These are phyloP conservation scores for Mus spicilegus DNA, from an alignment of 2,113 vertebrate genomes.

Conservation along the genomic window DNA sequence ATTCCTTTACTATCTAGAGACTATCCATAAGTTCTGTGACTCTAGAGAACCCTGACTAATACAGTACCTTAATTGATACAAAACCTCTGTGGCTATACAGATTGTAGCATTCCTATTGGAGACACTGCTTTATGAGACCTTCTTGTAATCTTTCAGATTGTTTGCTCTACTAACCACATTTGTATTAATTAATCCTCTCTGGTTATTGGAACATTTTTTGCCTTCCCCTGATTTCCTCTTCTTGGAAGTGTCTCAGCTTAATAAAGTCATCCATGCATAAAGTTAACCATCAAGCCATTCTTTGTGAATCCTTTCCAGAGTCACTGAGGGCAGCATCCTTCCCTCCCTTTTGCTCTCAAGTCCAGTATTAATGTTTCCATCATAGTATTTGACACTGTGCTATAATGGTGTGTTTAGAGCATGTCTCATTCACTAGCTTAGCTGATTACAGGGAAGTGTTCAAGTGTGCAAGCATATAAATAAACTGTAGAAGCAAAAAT, in stretches of 20 bases:
- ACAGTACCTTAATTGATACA: background rate
- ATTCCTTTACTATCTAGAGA: too few relatives aligned
- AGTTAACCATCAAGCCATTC: background rate
- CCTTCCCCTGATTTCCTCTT: background rate
- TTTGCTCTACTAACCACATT: background rate
- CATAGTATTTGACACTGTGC: background rate
- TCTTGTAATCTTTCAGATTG: background rate
- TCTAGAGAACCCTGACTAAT: too few relatives aligned
- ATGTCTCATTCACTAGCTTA: background rate
- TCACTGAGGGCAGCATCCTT: background rate
- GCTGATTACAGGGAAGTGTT: conserved; percentile 46
- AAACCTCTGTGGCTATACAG: background rate
- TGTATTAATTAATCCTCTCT: background rate
- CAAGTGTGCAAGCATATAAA: conserved; percentile 40
- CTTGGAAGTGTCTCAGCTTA: background rate
- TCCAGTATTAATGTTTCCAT: background rate
- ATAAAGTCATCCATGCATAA: background rate
- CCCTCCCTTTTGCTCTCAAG: background rate
- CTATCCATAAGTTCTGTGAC: too few relatives aligned
- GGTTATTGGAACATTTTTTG: background rate
- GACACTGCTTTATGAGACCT: background rate
- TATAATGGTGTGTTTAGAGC: background rate
- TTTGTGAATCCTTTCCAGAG: background rate
- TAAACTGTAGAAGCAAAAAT: conserved; percentile 28
- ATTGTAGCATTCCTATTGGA: background rate